Percentiles rank a stretch among this genome's conserved stretches.
Evolutionary conservation across 2,113 vertebrate genomes (phyloP).

Genomic region (Prionailurus viverrinus): DNA sequence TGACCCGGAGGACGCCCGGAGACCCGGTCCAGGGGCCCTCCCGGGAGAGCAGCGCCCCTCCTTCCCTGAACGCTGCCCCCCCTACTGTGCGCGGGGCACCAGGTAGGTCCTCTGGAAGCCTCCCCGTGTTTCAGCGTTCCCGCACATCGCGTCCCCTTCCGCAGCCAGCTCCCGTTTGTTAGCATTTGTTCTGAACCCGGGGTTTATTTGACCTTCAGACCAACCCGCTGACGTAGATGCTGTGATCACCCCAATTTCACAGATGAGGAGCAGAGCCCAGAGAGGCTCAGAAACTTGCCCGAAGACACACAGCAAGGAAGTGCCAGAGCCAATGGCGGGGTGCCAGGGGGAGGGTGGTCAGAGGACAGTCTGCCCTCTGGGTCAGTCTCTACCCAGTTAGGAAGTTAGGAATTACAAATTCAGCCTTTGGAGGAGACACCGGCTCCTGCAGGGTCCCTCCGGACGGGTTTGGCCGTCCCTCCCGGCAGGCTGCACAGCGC

Average conservation of each 20-base stretch:
- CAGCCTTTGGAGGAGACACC: accelerated
- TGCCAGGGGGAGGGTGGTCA: too few species aligned
- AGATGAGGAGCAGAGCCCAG: not conserved
- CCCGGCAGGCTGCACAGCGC: accelerated
- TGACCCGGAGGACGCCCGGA: not conserved
- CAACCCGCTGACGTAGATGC: not conserved
- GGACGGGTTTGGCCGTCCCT: not conserved
- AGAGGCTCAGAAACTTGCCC: not conserved
- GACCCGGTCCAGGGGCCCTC: not conserved
- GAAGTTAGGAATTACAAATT: not conserved
- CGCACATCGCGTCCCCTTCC: too few species aligned
- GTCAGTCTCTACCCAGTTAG: accelerated
- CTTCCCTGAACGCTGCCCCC: accelerated
- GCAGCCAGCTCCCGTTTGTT: accelerated
- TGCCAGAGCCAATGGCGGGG: accelerated
- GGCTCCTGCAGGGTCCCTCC: accelerated
- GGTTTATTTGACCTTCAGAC: not conserved
- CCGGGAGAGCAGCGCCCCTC: not conserved
- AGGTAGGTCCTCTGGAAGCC: not conserved
- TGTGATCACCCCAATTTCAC: not conserved
- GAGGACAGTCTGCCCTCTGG: not conserved
- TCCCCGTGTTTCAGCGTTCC: too few species aligned
- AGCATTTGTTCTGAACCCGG: not conserved
- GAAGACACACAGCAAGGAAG: not conserved
- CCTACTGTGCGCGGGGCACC: accelerated